A percentile compares a stretch with the other conserved stretches of the same genome.
These are phyloP conservation scores for Zaprionus ornatus DNA, from an alignment of 1,140 invertebrate genomes.

Conservation along the genomic window DNA sequence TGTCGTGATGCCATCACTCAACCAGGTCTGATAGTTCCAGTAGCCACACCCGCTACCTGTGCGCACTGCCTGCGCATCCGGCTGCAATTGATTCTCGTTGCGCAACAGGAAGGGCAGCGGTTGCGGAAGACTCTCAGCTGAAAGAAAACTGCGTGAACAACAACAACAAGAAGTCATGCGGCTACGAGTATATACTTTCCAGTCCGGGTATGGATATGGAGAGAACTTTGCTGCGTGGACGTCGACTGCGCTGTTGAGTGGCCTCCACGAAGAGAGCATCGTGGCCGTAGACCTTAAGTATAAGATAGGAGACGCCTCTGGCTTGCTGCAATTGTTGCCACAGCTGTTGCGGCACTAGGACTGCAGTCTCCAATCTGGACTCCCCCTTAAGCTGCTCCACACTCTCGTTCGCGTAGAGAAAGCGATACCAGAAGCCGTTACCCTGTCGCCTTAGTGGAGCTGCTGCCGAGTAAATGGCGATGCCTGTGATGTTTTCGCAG, in stretches of 20 bases:
- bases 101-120: conserved; percentile 61
- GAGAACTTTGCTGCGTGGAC: conserved; percentile 74
- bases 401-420: conserved; percentile 57
- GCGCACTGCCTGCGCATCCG: conserved; percentile 33
- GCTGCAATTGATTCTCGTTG: conserved; percentile 64
- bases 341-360: conserved; percentile 53
- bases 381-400: conserved; percentile 49
- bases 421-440: conserved; percentile 69
- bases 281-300: conserved; percentile 72
- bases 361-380: conserved; percentile 54
- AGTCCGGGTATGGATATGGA: conserved; percentile 69
- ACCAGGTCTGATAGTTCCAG: conserved; percentile 79
- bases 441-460: background rate
- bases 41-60: conserved; percentile 69
- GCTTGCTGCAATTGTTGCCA: conserved; percentile 37
- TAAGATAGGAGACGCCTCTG: conserved; percentile 26
- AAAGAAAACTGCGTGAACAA: background rate
- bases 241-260: conserved; percentile 29
- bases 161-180: background rate
- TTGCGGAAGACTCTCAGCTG: conserved; percentile 41
- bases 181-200: conserved; percentile 16
- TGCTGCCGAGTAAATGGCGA: conserved; percentile 59
- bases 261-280: conserved; percentile 75
- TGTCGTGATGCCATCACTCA: conserved; percentile 57
- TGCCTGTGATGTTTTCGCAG: conserved; percentile 64